Evolutionary conservation across 2,797 vertebrate species (phyloP), one percentile per base, ranked within the genome.

Genomic region (Rhynchonycteris naso): DNA sequence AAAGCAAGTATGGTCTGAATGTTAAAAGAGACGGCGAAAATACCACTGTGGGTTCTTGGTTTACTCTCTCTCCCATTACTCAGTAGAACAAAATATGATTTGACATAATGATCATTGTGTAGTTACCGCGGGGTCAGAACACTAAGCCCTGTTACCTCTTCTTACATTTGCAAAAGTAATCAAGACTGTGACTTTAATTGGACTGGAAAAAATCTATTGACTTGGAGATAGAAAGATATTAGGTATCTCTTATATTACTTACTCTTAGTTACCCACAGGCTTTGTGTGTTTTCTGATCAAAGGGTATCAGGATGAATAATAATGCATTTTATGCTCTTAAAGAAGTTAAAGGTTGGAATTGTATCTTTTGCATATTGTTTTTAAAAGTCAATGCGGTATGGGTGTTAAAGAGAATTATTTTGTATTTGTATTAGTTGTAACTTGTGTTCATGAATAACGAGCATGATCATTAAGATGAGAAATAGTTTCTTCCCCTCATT

Each of bases 161-260:
- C 74, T 86, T 84, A 38, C 71, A 94, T 94, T 95, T 95, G 91
- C 90, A 82, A 74, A 96, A 93, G 92, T 43, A 87, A 96, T 96
- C 93, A 91, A 91, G 94, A 47, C 86, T 30, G 16, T 68, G 91
- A 63, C 72, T 97, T 38, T 47, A 87, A 28, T 83, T 18, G 24
- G 80, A 84, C 82, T 96, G 94, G 58, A 76, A 95, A 58, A 43
- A 96, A 91, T 54, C 86, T 95, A 38, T 61, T 83, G 95, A 72
- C 91, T 96, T 92, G 52, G 71, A 96, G 86, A 90, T 68, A 84
- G 56, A 91, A 92, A 95, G 86, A 47, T 78, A 72, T 19, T 58
- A 72, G 50, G 74, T 59, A 58, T 61, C 69, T 68, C 43, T 95
- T 91, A n/a, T 1, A 7, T 90, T 82, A 52, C 58, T 65, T 66